Percentiles rank a stretch among this genome's conserved stretches.
Evolutionary conservation across 1,140 invertebrate species (phyloP).

Genomic region (Apis florea): DNA sequence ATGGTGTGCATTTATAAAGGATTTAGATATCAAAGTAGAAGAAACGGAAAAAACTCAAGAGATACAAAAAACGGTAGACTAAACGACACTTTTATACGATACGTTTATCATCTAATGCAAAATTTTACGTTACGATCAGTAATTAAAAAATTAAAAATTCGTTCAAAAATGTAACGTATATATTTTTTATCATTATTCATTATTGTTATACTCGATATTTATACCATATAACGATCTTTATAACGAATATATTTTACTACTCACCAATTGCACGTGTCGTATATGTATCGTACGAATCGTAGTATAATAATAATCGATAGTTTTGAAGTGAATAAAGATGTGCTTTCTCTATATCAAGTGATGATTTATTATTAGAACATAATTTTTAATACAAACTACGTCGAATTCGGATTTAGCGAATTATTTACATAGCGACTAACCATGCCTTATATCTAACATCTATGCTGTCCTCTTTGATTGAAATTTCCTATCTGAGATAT

Average conservation of each 20-base stretch:
- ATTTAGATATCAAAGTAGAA: slow-evolving; percentile 76
- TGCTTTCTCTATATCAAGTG: slow-evolving; percentile 31
- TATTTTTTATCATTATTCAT: background rate
- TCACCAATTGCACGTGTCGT: background rate
- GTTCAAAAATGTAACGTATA: no score
- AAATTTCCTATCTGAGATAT: no score
- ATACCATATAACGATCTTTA: background rate
- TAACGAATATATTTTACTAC: background rate
- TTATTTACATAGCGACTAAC: slow-evolving; percentile 63
- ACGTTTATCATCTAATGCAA: no score
- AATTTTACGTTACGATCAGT: background rate
- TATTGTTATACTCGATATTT: background rate
- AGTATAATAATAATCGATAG: no score
- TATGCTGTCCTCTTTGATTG: no score
- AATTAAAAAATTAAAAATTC: background rate
- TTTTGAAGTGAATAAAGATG: slow-evolving; percentile 4
- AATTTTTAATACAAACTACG: slow-evolving; percentile 52
- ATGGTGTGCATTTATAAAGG: slow-evolving; percentile 80
- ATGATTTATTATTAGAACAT: slow-evolving; percentile 60
- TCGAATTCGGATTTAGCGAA: slow-evolving; percentile 50
- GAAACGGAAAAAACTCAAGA: background rate
- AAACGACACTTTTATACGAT: background rate
- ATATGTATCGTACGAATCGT: background rate
- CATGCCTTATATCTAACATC: slow-evolving; percentile 36
- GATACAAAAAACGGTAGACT: background rate